Evolutionary conservation across 1,140 invertebrate genomes (phyloP).

Genomic region (Anastrepha ludens): DNA sequence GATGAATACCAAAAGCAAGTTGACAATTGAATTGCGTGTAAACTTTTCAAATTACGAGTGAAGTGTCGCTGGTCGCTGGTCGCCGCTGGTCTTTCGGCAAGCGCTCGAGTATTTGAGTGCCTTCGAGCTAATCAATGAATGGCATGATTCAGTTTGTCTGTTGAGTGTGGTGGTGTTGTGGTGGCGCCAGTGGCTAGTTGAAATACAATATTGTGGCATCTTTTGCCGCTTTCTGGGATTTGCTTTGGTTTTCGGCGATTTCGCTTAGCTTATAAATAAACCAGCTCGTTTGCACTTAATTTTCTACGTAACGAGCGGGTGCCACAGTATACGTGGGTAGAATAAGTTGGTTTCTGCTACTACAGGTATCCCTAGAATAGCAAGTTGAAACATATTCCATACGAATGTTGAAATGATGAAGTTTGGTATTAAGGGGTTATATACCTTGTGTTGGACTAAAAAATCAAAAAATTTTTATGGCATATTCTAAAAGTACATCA

Average conservation of each 20-base stretch:
- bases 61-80: neutral
- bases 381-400: no score
- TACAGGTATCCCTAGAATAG: neutral
- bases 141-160: neutral
- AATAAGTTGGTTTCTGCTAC: neutral
- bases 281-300: constrained; percentile 56
- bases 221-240: neutral
- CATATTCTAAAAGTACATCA: no score
- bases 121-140: neutral
- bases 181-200: neutral
- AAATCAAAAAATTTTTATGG: no score
- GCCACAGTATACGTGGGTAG: neutral
- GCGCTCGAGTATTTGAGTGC: neutral
- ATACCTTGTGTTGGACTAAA: no score
- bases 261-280: constrained; percentile 54
- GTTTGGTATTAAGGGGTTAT: no score
- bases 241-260: neutral
- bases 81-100: neutral
- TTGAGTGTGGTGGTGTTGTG: neutral
- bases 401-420: no score
- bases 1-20: constrained; percentile 56
- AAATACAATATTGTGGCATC: neutral
- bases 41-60: constrained; percentile 53
- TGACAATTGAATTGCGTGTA: constrained; percentile 54
- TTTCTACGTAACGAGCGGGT: neutral